These are phyloP conservation scores for Sarcophaga carnaria DNA, from an alignment of 2,888 invertebrate genomes.

Conservation along the genomic window DNA sequence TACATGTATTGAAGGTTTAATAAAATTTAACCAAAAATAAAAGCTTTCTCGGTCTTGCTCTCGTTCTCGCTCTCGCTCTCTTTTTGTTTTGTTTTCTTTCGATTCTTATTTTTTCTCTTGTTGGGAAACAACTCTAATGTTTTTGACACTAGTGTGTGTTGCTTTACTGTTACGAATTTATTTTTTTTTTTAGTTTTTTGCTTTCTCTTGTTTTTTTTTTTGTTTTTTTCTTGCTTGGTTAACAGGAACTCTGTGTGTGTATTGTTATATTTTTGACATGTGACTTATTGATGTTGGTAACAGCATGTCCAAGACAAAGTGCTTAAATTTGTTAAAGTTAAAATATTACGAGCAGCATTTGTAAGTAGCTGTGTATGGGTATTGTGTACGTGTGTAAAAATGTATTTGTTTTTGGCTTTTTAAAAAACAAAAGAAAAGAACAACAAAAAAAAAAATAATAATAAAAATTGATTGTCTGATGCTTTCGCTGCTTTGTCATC, in stretches of 20 bases:
- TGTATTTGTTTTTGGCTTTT: too few relatives aligned
- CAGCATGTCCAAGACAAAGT: constrained; percentile 39
- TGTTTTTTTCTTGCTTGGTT: neutral
- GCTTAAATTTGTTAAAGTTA: neutral
- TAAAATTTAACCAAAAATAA: neutral
- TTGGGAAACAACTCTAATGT: too few relatives aligned
- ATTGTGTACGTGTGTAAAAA: too few relatives aligned
- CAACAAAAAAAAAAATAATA: too few relatives aligned
- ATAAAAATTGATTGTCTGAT: too few relatives aligned
- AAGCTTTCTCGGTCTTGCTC: neutral
- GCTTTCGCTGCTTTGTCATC: too few relatives aligned
- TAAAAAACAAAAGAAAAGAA: too few relatives aligned
- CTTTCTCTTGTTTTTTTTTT: neutral
- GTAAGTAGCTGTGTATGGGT: neutral
- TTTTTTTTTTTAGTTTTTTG: constrained; percentile 8
- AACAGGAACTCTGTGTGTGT: neutral
- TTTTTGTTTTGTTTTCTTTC: constrained; percentile 5
- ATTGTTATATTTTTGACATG: constrained; percentile 51
- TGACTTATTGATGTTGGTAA: constrained; percentile 55
- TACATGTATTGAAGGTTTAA: neutral
- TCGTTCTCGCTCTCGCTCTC: neutral
- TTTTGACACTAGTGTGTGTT: neutral
- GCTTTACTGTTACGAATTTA: neutral
- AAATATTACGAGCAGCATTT: neutral
- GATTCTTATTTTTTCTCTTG: neutral